Conservation (phyloP, 1,140 invertebrate species). For the Plectrocnemia conspersa region DNA sequence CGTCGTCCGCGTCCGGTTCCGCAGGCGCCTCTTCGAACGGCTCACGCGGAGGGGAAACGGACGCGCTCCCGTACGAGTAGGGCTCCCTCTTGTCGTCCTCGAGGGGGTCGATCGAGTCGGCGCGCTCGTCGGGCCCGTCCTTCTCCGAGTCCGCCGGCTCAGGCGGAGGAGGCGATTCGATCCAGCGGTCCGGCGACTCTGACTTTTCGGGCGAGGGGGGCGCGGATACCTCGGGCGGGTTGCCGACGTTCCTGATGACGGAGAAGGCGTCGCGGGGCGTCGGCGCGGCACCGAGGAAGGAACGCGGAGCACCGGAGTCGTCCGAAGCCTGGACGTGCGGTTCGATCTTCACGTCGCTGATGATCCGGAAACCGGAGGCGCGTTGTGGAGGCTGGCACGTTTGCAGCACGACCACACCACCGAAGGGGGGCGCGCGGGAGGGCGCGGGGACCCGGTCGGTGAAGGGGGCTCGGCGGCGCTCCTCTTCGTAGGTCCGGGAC, state of each 20-base stretch:
- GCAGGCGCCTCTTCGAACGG: slow-evolving; percentile 41
- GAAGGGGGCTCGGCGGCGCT: slow-evolving; percentile 39
- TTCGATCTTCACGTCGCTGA: no score
- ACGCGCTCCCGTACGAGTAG: slow-evolving; percentile 48
- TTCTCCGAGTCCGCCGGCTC: not conserved
- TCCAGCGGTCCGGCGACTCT: slow-evolving; percentile 24
- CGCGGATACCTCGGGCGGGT: slow-evolving; percentile 39
- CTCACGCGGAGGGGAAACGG: slow-evolving; percentile 47
- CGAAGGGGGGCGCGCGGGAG: not conserved
- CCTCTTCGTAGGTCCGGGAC: slow-evolving; percentile 4
- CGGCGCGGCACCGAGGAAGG: not conserved
- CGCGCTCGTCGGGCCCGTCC: not conserved
- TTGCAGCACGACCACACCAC: not conserved
- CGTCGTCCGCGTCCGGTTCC: slow-evolving; percentile 28
- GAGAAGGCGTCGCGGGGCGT: slow-evolving; percentile 39
- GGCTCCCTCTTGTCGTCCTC: slow-evolving; percentile 43
- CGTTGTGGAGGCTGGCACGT: not conserved
- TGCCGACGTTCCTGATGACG: slow-evolving; percentile 48
- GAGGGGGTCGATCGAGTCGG: slow-evolving; percentile 41
- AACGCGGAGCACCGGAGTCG: not conserved
- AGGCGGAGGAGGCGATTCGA: not conserved
- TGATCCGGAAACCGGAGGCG: not conserved
- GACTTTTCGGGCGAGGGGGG: slow-evolving; percentile 42
- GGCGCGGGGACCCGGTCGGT: slow-evolving; percentile 23
- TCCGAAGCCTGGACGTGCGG: not conserved